These are phyloP conservation scores for Crax fasciolata DNA, from an alignment of 2,797 vertebrate genomes.

Conservation along the genomic window DNA sequence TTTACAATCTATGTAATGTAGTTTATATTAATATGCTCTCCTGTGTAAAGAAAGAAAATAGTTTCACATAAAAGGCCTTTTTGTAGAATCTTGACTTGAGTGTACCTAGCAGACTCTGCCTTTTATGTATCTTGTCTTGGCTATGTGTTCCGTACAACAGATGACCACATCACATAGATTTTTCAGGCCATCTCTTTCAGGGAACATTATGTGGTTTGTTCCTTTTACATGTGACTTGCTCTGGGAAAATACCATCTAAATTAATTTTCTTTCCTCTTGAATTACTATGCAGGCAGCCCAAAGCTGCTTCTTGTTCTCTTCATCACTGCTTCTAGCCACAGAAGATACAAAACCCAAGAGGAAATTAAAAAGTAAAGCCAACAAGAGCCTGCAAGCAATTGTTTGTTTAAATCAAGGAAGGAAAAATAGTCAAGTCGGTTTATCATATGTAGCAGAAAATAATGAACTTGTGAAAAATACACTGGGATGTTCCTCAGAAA, in stretches of 20 bases:
- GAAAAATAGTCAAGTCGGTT: not conserved
- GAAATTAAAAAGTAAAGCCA: constrained; percentile 2
- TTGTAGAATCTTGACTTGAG: not conserved
- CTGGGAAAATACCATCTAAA: not conserved
- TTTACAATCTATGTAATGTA: not conserved
- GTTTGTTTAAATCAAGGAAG: constrained; percentile 10
- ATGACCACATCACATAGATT: not conserved
- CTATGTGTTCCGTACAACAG: not conserved
- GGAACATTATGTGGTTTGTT: not conserved
- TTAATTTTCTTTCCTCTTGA: not conserved
- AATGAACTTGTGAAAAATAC: not conserved
- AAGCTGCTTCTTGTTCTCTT: not conserved
- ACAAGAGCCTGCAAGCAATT: not conserved
- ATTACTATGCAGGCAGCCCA: not conserved
- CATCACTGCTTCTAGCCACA: not conserved
- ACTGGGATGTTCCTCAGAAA: not conserved
- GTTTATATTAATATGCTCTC: not conserved
- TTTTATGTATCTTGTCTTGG: not conserved
- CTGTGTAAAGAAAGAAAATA: not conserved
- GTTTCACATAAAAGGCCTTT: not conserved
- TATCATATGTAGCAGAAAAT: not conserved
- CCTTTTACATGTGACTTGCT: not conserved
- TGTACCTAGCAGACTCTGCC: not conserved
- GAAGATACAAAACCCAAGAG: not conserved
- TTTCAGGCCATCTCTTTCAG: not conserved